These are phyloP conservation scores for Coenonympha arcania DNA, from an alignment of 2,888 invertebrate species.

Conservation along the genomic window DNA sequence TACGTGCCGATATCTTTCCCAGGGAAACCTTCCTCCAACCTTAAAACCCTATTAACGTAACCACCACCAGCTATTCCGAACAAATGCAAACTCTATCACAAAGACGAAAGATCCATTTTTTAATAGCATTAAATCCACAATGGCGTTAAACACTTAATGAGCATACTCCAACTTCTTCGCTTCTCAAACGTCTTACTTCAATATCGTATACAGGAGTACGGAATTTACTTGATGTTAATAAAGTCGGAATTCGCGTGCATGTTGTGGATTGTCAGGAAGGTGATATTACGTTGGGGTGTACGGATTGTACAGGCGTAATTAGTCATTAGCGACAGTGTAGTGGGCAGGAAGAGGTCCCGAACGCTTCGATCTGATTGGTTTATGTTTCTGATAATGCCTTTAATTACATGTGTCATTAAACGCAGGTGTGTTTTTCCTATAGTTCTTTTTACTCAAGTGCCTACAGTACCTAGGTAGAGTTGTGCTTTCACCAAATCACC, in stretches of 20 bases:
- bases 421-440: neutral
- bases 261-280: conserved; percentile 37
- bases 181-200: conserved; percentile 48
- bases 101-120: conserved; percentile 30
- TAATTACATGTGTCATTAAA: neutral
- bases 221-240: conserved; percentile 30
- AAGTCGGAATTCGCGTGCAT: conserved; percentile 36
- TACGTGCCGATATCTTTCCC: conserved; percentile 65
- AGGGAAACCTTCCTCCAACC: conserved; percentile 45
- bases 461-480: no score
- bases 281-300: conserved; percentile 45
- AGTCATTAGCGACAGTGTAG: conserved; percentile 66
- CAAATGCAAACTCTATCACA: conserved; percentile 23
- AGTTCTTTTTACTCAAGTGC: no score
- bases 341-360: conserved; percentile 59
- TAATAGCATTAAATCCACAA: conserved; percentile 33
- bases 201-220: conserved; percentile 19
- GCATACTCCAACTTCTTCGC: conserved; percentile 43
- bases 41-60: conserved; percentile 41
- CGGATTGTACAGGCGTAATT: conserved; percentile 67
- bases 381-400: conserved; percentile 24
- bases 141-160: conserved; percentile 66
- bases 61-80: conserved; percentile 16
- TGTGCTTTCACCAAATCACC: no score
- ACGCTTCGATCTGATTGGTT: conserved; percentile 42